Conservation (phyloP, 2,888 invertebrate species). For the Dermolepida albohirtum region DNA sequence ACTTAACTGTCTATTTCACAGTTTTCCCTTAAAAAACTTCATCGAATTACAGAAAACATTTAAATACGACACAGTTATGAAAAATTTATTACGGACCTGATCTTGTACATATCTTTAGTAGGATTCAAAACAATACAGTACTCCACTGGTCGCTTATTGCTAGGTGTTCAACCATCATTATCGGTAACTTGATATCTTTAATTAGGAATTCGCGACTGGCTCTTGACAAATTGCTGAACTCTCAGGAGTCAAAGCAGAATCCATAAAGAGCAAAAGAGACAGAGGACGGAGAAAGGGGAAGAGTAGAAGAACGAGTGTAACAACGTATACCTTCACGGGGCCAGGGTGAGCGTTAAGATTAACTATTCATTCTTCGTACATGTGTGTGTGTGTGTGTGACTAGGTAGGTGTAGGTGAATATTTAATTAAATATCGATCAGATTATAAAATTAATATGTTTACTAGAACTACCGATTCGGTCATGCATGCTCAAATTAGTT, state of each 20-base stretch:
- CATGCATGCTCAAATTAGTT: slow-evolving; percentile 34
- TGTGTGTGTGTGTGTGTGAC: too few relatives aligned
- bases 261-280: not conserved
- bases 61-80: too few relatives aligned
- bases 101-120: too few relatives aligned
- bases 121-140: not conserved
- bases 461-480: slow-evolving; percentile 36
- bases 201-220: slow-evolving; percentile 51
- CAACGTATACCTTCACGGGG: not conserved
- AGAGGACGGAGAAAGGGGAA: too few relatives aligned
- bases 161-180: slow-evolving; percentile 44
- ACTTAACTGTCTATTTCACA: too few relatives aligned
- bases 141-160: slow-evolving; percentile 12
- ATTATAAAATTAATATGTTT: slow-evolving; percentile 44
- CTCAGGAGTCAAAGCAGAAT: slow-evolving; percentile 40
- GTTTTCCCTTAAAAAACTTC: too few relatives aligned
- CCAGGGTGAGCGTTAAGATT: slow-evolving; percentile 20
- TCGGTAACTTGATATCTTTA: slow-evolving; percentile 52
- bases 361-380: slow-evolving; percentile 39
- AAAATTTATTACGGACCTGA: too few relatives aligned
- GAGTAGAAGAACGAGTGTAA: not conserved
- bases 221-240: slow-evolving; percentile 51
- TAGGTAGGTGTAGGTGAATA: slow-evolving; percentile 39
- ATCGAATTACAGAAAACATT: too few relatives aligned
- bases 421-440: slow-evolving; percentile 44